Base-by-base conservation (phyloP, 2,888 invertebrate species). In the Sericinus montela region DNA sequence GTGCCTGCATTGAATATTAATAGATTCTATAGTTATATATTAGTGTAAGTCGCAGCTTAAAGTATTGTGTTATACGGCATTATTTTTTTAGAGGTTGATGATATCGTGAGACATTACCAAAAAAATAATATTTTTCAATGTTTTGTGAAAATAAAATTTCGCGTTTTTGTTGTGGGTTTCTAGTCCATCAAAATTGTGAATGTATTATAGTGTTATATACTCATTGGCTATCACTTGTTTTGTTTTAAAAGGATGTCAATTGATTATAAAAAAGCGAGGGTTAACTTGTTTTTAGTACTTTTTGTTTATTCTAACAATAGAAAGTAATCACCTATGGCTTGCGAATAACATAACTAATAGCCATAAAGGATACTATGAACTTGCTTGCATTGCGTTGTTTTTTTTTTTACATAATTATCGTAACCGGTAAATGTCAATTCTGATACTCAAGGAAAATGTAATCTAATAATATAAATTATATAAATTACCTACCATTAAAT, bases 341-440 rank as follows among this genome's bases (percentile, higher is more conserved):
- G 87, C 87, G 52, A 87, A 86, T 88, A 88, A 88, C 87, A 80
- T 71, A 76, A 84, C 79, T 86, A 83, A 87, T 83, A 69, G 85
- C 87, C 87, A 80, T 80, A 75, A 74, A 74, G 68, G 75, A 77
- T 77, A 81, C 76, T 80, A 79, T 80, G 69, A 80, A 80, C 62
- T 82, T 72, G 87, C 87, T 87, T 87, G 65, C 78, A 75, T 80
- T 80, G 87, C 87, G 81, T 80, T 83, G 85, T 84, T 83, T 81
- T 84, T 78, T 73, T 76, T 70, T 72, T 69, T 67, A 62, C n/a
- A 45, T 65, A 63, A 56, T 59, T 52, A 57, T 62, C 53, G 44
- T 50, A 53, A 57, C 51, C 54, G 53, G 37, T 45, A 55, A 49
- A 48, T 34, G 54, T 54, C 54, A 55, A 56, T 52, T 13, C 23